A percentile compares a stretch with the other conserved stretches of the same genome.
Evolutionary conservation across 2,888 invertebrate genomes (phyloP).

Genomic region (Andrena praecox): DNA sequence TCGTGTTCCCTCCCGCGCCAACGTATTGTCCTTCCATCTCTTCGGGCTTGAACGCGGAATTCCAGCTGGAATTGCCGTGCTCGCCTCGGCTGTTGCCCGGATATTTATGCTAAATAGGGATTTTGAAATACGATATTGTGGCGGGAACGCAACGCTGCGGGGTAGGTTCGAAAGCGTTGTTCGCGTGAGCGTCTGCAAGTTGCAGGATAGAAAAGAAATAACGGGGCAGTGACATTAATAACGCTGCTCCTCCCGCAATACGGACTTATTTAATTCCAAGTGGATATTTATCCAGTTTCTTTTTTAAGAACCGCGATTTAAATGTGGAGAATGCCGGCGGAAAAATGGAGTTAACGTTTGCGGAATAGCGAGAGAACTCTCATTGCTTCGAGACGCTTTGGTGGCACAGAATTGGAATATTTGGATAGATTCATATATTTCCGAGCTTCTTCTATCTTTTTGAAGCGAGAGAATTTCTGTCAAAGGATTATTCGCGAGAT

Average conservation of each 20-base stretch:
- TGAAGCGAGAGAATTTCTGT: too few species aligned
- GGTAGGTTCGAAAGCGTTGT: slow-evolving; percentile 14
- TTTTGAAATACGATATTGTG: slow-evolving; percentile 79
- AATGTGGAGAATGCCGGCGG: too few species aligned
- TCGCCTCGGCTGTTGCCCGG: slow-evolving; percentile 58
- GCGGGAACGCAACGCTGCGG: neutral
- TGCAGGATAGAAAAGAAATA: slow-evolving; percentile 8
- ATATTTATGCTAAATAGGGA: slow-evolving; percentile 81
- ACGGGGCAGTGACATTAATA: neutral
- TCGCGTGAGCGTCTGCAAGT: neutral
- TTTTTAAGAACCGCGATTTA: too few species aligned
- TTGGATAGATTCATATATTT: too few species aligned
- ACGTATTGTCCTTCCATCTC: slow-evolving; percentile 42
- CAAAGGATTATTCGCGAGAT: too few species aligned
- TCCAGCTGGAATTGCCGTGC: slow-evolving; percentile 64
- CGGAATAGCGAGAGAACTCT: too few species aligned
- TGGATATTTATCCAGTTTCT: neutral
- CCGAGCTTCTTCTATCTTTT: too few species aligned
- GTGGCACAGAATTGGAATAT: too few species aligned
- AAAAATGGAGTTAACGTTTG: too few species aligned
- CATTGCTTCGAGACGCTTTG: too few species aligned
- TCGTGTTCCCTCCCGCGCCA: slow-evolving; percentile 7
- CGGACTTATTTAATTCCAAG: neutral
- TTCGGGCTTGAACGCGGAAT: slow-evolving; percentile 42
- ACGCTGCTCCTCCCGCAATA: neutral